phyloP scores from a whole-genome alignment of 1,140 invertebrate species.

The Eciton burchellii region DNA sequence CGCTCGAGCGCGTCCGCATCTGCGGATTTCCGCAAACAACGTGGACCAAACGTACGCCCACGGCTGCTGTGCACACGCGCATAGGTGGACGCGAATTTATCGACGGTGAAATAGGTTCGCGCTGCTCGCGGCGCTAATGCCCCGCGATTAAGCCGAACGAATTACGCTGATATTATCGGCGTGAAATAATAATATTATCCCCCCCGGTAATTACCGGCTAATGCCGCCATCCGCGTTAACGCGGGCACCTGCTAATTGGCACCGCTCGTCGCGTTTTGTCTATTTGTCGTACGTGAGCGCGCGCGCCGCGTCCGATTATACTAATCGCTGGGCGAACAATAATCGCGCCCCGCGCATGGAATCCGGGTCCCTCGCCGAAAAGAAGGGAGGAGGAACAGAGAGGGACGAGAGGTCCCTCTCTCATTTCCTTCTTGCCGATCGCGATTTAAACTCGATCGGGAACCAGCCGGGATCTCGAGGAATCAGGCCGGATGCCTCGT shows the following conservation, averaged over 20 bases:
- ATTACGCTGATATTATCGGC: conserved; percentile 77
- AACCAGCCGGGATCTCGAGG: background rate
- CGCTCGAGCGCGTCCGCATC: background rate
- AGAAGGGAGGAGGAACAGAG: background rate
- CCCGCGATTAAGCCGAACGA: conserved; percentile 76
- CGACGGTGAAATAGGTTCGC: conserved; percentile 71
- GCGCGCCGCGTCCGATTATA: conserved; percentile 28
- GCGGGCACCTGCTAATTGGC: conserved; percentile 61
- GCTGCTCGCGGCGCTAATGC: conserved; percentile 66
- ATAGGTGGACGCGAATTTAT: conserved; percentile 69
- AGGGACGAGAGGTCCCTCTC: no score
- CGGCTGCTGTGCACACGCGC: conserved; percentile 1
- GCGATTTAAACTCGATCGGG: conserved; percentile 16
- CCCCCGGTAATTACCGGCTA: conserved; percentile 71
- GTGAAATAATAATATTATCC: conserved; percentile 76
- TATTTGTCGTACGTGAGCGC: conserved; percentile 56
- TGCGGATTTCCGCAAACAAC: conserved; percentile 55
- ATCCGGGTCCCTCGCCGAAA: background rate
- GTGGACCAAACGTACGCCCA: no score
- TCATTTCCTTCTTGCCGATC: no score
- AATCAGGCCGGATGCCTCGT: background rate
- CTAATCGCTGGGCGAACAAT: conserved; percentile 35
- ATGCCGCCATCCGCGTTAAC: conserved; percentile 73
- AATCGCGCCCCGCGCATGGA: background rate
- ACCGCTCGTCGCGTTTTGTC: conserved; percentile 58